Conservation (phyloP, 2,888 invertebrate genomes). For the Tetragonisca angustula region DNA sequence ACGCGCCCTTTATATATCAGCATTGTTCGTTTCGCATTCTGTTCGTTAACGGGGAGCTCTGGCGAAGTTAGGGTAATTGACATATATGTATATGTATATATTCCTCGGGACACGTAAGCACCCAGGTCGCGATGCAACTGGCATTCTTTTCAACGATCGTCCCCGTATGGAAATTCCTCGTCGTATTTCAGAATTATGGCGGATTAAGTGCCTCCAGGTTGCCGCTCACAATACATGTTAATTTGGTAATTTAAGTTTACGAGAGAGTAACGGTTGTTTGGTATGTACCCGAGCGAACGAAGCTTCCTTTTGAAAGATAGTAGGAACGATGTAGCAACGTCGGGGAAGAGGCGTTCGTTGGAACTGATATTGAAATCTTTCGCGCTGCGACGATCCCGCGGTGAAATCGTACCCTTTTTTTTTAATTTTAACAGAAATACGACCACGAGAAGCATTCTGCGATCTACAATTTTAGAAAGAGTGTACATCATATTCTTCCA, state of each 20-base stretch:
- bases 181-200: neutral
- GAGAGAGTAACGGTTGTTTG: neutral
- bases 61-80: slow-evolving; percentile 8
- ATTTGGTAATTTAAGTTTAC: slow-evolving; percentile 8
- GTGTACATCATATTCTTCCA: no score
- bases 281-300: neutral
- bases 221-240: neutral
- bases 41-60: neutral
- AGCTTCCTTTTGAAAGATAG: neutral
- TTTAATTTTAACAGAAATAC: no score
- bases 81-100: neutral
- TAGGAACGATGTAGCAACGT: no score
- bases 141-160: neutral
- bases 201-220: no score
- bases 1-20: slow-evolving; percentile 12
- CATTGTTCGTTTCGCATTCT: slow-evolving; percentile 18
- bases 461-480: no score
- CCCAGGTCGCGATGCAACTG: neutral
- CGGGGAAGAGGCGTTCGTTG: no score
- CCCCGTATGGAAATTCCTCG: neutral
- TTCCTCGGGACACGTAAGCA: neutral
- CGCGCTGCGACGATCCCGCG: no score
- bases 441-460: no score
- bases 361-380: neutral
- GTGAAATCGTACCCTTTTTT: no score